phyloP scores from a whole-genome alignment of 2,888 invertebrate genomes.

The Nomada fucata region DNA sequence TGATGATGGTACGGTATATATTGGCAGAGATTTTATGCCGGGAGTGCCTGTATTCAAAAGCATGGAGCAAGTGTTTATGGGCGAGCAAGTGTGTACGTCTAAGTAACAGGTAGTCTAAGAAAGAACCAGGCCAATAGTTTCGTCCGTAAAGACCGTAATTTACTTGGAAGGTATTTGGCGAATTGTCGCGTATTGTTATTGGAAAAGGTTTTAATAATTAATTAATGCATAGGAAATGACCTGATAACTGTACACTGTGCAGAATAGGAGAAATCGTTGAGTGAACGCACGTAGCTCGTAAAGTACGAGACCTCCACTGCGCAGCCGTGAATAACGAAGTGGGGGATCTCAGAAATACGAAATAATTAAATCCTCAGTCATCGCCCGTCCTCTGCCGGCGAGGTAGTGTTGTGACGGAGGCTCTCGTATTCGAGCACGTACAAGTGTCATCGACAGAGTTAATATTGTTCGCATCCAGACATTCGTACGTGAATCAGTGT shows the following conservation, averaged over 20 bases:
- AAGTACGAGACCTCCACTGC: constrained; percentile 33
- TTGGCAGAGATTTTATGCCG: too few relatives aligned
- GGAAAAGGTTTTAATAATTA: neutral
- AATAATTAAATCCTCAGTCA: constrained; percentile 63
- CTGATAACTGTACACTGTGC: constrained; percentile 24
- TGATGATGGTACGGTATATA: too few relatives aligned
- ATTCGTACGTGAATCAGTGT: neutral
- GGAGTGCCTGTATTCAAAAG: too few relatives aligned
- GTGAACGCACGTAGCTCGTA: constrained; percentile 37
- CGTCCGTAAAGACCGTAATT: too few relatives aligned
- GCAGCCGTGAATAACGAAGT: constrained; percentile 42
- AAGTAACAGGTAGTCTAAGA: too few relatives aligned
- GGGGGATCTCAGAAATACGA: constrained; percentile 51
- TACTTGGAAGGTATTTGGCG: too few relatives aligned
- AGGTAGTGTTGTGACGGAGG: constrained; percentile 6
- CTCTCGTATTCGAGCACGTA: neutral
- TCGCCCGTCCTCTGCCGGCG: constrained; percentile 38
- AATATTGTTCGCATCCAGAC: neutral
- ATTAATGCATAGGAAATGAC: constrained; percentile 1
- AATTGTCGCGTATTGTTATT: neutral
- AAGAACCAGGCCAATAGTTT: too few relatives aligned
- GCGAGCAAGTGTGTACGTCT: too few relatives aligned
- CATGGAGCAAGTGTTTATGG: too few relatives aligned
- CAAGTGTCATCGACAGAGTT: constrained; percentile 7
- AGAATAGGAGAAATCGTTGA: constrained; percentile 16